Conservation (phyloP, 2,888 invertebrate species). For the Ornithoptera priamus region DNA sequence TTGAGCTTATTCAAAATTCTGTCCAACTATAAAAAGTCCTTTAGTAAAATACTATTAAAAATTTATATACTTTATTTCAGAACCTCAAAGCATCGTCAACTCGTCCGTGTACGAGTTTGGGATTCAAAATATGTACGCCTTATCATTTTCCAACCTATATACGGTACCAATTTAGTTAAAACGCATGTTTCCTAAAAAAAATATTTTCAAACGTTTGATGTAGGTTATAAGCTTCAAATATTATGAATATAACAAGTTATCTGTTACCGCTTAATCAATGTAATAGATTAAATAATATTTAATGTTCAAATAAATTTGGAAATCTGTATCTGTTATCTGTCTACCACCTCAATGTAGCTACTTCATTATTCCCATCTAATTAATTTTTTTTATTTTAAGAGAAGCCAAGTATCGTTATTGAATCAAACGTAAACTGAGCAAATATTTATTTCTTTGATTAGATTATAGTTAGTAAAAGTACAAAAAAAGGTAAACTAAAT, state of each 20-base stretch:
- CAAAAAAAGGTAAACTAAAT: too few relatives aligned
- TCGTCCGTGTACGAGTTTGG: slow-evolving; percentile 3
- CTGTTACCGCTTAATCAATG: slow-evolving; percentile 16
- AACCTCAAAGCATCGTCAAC: slow-evolving; percentile 12
- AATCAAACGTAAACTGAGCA: too few relatives aligned
- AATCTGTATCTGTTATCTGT: not conserved
- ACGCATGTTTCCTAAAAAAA: slow-evolving; percentile 8
- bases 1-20: too few relatives aligned
- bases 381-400: too few relatives aligned
- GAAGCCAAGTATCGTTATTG: too few relatives aligned
- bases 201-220: slow-evolving; percentile 21
- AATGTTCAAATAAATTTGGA: not conserved
- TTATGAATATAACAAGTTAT: slow-evolving; percentile 6
- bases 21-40: too few relatives aligned
- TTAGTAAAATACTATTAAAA: not conserved
- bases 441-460: too few relatives aligned
- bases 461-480: too few relatives aligned
- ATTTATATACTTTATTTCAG: slow-evolving; percentile 27
- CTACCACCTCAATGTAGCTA: too few relatives aligned
- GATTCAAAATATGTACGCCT: slow-evolving; percentile 30
- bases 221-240: slow-evolving; percentile 17
- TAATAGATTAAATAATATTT: slow-evolving; percentile 2
- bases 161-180: slow-evolving; percentile 21
- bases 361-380: too few relatives aligned
- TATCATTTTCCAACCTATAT: slow-evolving; percentile 25